phyloP scores from a whole-genome alignment of 23 tunicate species.

The Ascidia mentula region DNA sequence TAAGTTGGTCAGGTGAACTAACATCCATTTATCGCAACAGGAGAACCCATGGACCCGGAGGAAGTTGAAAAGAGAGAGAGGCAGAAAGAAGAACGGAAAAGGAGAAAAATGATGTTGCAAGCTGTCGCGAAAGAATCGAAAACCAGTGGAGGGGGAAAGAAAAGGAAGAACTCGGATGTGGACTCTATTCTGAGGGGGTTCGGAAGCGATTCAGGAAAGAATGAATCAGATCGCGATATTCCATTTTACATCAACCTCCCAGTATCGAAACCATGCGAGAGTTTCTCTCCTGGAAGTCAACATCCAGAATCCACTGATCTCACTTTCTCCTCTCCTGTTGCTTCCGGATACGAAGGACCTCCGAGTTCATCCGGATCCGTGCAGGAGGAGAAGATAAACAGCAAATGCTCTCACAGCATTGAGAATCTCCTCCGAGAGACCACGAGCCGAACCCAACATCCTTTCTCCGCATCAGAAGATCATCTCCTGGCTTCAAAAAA shows the following conservation, averaged over 20 bases:
- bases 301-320: neutral
- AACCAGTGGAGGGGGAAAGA: neutral
- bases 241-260: neutral
- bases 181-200: neutral
- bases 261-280: neutral
- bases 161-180: neutral
- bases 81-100: neutral
- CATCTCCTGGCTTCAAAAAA: neutral
- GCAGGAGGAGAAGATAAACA: neutral
- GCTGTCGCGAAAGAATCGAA: neutral
- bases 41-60: conserved; percentile 69
- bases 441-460: neutral
- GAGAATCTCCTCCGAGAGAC: neutral
- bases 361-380: neutral
- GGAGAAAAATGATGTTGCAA: conserved; percentile 2
- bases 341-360: neutral
- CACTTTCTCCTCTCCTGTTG: neutral
- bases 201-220: too few species aligned
- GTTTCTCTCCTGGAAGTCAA: neutral
- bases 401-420: neutral
- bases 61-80: conserved; percentile 70
- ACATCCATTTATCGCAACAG: too few species aligned
- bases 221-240: neutral
- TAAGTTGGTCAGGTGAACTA: too few species aligned
- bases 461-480: neutral